Percentiles rank a stretch among this genome's conserved stretches.
These are phyloP conservation scores for Melieria picta DNA, from an alignment of 2,888 invertebrate genomes.

Conservation along the genomic window DNA sequence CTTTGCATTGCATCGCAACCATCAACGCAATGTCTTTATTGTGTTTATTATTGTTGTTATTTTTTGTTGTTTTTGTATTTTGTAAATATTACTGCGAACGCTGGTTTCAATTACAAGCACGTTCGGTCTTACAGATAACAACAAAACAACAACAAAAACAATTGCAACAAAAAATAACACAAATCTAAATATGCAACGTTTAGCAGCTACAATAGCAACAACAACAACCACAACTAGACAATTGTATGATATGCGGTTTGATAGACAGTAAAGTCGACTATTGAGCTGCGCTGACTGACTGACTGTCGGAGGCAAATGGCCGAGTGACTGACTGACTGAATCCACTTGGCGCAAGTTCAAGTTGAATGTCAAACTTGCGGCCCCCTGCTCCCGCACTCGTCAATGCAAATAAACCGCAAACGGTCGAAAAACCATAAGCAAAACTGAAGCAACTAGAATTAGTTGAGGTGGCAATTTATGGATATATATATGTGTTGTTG, in stretches of 20 bases:
- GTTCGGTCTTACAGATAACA: too few relatives aligned
- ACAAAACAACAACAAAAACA: neutral
- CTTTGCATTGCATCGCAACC: too few relatives aligned
- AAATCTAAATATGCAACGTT: constrained; percentile 3
- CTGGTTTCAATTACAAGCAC: neutral
- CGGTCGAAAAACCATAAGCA: too few relatives aligned
- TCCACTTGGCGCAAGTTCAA: constrained; percentile 52
- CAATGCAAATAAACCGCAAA: too few relatives aligned
- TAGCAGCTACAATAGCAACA: neutral
- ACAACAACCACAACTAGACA: constrained; percentile 1
- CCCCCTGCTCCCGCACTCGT: too few relatives aligned
- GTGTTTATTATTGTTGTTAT: constrained; percentile 1
- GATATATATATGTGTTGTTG: too few relatives aligned
- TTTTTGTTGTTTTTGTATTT: neutral
- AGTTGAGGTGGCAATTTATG: too few relatives aligned
- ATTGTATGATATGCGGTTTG: neutral
- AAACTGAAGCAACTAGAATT: too few relatives aligned
- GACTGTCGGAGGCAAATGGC: too few relatives aligned
- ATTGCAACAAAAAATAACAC: too few relatives aligned
- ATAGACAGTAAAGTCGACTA: neutral
- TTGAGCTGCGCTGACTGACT: too few relatives aligned
- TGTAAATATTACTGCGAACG: neutral
- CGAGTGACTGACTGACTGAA: neutral
- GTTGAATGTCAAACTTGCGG: constrained; percentile 56
- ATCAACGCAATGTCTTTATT: too few relatives aligned